Evolutionary conservation across 1,140 invertebrate genomes (phyloP), one percentile per base, ranked within the genome.

Genomic region (Heterodera schachtii): DNA sequence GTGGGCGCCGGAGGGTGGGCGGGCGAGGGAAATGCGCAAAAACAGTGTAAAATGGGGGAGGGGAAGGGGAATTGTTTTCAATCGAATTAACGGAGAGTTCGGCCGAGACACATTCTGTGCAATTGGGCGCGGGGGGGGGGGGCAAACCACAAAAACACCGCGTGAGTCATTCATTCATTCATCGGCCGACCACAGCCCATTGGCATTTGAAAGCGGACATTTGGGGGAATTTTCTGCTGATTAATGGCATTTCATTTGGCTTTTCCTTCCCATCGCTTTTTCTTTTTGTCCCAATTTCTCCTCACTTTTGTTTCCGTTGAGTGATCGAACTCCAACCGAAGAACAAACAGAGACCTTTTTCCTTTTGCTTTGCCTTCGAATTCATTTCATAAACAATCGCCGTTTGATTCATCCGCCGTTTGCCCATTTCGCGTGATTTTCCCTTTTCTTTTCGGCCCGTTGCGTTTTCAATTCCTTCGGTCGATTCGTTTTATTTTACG

Each of bases 31-130:
- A 60, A 60, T 60, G 57, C 57, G 57, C 57, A 60, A 60, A 60
- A 60, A 60, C 57, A 60, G 57, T 60, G 57, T 60, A 60, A 60
- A 60, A 60, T 2, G 57, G 57, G 44, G 66, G 66, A 16, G 31
- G 73, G 31, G 52, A 41, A 31, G 31, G n/a, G 21, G 73, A 47
- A 74, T 74, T 74, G 52, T 74, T 74, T 74, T 74, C 52, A 75
- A 43, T n/a, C 74, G 46, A 75, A 66, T 49, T n/a, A 75, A 75
- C 64, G 44, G 11, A 21, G 21, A 43, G 57, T 9, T 52, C 52
- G 41, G 41, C 66, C 3, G n/a, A 31, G 31, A 31, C 31, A 31
- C 49, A 52, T 52, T 52, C 49, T 52, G 49, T 52, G 49, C 49
- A 52, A 52, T 8, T 52, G 6, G 49, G 49, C 13, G 0, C 1